Base-by-base conservation (phyloP, 2,113 vertebrate species). In the Dasyprocta punctata region DNA sequence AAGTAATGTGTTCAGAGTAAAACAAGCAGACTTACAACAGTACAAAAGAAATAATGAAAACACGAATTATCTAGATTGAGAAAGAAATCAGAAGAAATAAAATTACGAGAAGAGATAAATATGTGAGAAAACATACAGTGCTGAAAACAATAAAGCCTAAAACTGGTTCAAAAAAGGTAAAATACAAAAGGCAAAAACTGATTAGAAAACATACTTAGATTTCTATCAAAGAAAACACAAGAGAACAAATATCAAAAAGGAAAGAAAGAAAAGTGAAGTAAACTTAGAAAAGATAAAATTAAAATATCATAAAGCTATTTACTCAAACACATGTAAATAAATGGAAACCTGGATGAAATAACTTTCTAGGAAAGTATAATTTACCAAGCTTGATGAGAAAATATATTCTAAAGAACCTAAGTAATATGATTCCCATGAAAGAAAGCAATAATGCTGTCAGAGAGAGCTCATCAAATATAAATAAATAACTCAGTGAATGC, bases 81-180 rank as follows among this genome's bases (percentile, higher is more conserved):
- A 86, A 90, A 82, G 30, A 86, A 80, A 10, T 58, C 84, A 61
- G 22, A n/a, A 89, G 75, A 75, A 94, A 78, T n/a, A 67, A 88
- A 75, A 75, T 86, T 71, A 41, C 0, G 80, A 71, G 47, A 71
- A 78, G 8, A 38, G 24, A 87, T 75, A 69, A 80, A 93, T 86
- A 60, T 78, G 17, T 94, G 61, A 63, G 41, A 86, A 85, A 96
- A 73, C n/a, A 61, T 44, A 52, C 69, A 84, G 71, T 13, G 69
- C 6, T 80, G 8, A 10, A 86, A 87, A 52, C 81, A 49, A 38
- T 52, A 69, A 88, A 58, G n/a, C 38, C 10, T 80, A 84, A 52
- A 87, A 67, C 22, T 54, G 7, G 14, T 4, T 90, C 6, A 19
- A 69, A 33, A 41, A 58, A 47, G 61, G 30, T 86, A 86, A 65